phyloP scores from a whole-genome alignment of 2,888 invertebrate species.

The Ptychoptera contaminata region DNA sequence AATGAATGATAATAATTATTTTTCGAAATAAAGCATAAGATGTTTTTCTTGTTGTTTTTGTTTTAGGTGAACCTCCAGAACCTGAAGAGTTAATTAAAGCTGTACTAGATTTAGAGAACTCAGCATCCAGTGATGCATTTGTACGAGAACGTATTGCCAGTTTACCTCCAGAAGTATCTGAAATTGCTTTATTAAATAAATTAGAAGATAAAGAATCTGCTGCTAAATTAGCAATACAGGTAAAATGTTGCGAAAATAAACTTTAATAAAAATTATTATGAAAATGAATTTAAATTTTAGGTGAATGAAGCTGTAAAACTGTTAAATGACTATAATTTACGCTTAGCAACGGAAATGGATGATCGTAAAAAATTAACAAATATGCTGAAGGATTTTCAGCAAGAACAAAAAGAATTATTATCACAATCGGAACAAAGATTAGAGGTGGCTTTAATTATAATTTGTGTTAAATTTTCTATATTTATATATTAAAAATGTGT shows the following conservation, averaged over 20 bases:
- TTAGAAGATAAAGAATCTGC: slow-evolving; percentile 73
- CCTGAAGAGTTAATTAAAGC: slow-evolving; percentile 82
- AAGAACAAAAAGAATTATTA: slow-evolving; percentile 71
- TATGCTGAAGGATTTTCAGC: slow-evolving; percentile 78
- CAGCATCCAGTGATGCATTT: slow-evolving; percentile 87
- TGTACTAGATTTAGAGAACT: slow-evolving; percentile 74
- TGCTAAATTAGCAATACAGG: slow-evolving; percentile 59
- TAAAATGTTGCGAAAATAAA: slow-evolving; percentile 22
- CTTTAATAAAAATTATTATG: not conserved
- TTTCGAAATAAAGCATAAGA: too few relatives aligned
- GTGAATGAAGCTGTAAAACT: slow-evolving; percentile 70
- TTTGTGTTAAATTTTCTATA: not conserved
- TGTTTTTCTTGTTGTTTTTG: not conserved
- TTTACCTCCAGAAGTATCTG: slow-evolving; percentile 86
- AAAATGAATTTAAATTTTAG: slow-evolving; percentile 13
- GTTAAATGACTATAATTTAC: slow-evolving; percentile 75
- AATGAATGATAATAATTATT: too few relatives aligned
- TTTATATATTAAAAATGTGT: too few relatives aligned
- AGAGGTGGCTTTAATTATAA: slow-evolving; percentile 41
- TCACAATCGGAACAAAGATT: slow-evolving; percentile 74
- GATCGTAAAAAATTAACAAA: slow-evolving; percentile 70
- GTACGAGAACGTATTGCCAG: slow-evolving; percentile 87
- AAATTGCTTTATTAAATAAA: slow-evolving; percentile 71
- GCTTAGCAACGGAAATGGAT: slow-evolving; percentile 77
- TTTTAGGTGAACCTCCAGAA: slow-evolving; percentile 73